phyloP scores from a whole-genome alignment of 2,113 vertebrate genomes.

The Pantherophis guttatus region DNA sequence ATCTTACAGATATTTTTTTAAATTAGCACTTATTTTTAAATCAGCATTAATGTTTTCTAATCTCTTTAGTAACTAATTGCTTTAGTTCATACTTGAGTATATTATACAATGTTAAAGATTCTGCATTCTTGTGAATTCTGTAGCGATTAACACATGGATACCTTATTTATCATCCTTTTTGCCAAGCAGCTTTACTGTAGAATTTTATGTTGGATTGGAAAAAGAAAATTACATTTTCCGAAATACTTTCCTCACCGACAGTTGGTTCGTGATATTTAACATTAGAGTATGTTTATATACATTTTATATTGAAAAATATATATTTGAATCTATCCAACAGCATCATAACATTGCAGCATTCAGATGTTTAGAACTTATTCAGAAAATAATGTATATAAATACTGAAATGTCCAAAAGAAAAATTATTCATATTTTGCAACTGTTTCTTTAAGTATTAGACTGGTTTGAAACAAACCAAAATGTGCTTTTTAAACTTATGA shows the following conservation, averaged over 20 bases:
- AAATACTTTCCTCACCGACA: constrained; percentile 25
- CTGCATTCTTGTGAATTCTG: constrained; percentile 23
- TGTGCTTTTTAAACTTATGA: not conserved
- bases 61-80: not conserved
- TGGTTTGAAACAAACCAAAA: not conserved
- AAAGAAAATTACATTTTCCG: constrained; percentile 18
- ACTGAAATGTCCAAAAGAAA: not conserved
- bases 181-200: constrained; percentile 27
- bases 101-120: constrained; percentile 43
- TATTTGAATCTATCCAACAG: not conserved
- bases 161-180: constrained; percentile 53
- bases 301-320: not conserved
- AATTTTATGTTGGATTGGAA: constrained; percentile 39
- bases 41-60: constrained; percentile 21
- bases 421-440: not conserved
- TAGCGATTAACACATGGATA: constrained; percentile 45
- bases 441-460: not conserved
- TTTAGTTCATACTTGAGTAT: constrained; percentile 28
- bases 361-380: not conserved
- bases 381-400: not conserved
- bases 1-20: not conserved
- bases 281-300: not conserved
- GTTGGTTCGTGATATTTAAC: constrained; percentile 19
- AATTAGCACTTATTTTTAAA: constrained; percentile 5
- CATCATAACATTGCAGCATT: not conserved